These are phyloP conservation scores for Epistrophella euchroma DNA, from an alignment of 2,888 invertebrate genomes.

Conservation along the genomic window DNA sequence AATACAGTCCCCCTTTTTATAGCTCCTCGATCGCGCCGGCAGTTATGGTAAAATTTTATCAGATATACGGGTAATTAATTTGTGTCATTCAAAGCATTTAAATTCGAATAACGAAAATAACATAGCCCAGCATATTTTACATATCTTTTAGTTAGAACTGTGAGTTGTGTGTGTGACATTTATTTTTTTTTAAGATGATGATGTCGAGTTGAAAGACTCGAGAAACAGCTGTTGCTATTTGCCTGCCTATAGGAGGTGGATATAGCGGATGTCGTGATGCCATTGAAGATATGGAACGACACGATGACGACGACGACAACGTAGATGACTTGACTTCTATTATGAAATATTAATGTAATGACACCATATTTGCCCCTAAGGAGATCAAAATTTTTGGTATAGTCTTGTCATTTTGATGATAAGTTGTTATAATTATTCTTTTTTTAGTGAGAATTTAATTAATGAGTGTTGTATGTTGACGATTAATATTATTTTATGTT, in stretches of 20 bases:
- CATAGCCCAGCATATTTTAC: conserved; percentile 17
- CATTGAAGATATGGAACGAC: neutral
- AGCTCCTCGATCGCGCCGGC: conserved; percentile 77
- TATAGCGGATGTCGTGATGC: neutral
- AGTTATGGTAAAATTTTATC: conserved; percentile 74
- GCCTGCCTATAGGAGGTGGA: neutral
- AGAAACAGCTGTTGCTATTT: conserved; percentile 2
- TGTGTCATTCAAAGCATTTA: conserved; percentile 68
- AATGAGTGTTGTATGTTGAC: neutral
- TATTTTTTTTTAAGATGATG: neutral
- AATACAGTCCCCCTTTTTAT: neutral
- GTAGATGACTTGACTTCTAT: conserved; percentile 36
- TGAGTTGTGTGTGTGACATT: neutral
- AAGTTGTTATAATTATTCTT: neutral
- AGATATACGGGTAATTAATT: conserved; percentile 70
- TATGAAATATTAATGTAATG: conserved; percentile 57
- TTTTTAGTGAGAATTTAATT: conserved; percentile 18
- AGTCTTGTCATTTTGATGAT: conserved; percentile 13
- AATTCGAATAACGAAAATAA: conserved; percentile 64
- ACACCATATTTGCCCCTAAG: conserved; percentile 37
- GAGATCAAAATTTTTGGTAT: conserved; percentile 19
- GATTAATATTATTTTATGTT: neutral
- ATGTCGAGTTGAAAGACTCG: neutral
- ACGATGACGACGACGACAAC: neutral
- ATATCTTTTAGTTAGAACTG: neutral